These are phyloP conservation scores for Diuraphis noxia DNA, from an alignment of 1,140 invertebrate species.

Conservation along the genomic window DNA sequence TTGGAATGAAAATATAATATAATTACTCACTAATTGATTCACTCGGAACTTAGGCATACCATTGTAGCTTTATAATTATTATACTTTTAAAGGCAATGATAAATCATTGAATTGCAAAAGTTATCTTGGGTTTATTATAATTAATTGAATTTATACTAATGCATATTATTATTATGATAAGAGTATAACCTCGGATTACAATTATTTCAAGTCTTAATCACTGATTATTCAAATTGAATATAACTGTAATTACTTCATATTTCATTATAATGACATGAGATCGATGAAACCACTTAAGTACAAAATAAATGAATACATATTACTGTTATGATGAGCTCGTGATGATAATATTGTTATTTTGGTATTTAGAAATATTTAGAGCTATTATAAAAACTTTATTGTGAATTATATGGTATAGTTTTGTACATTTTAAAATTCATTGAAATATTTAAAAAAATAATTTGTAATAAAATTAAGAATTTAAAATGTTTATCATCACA, in stretches of 20 bases:
- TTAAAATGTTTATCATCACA: no score
- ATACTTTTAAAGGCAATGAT: neutral
- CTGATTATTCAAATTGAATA: neutral
- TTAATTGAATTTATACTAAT: neutral
- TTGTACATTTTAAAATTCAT: neutral
- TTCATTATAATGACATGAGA: neutral
- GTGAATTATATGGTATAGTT: neutral
- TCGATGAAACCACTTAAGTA: neutral
- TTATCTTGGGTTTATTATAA: neutral
- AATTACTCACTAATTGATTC: no score
- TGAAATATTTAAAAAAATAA: neutral
- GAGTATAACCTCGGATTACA: neutral
- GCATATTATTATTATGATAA: neutral
- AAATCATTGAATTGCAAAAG: neutral
- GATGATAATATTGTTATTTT: neutral
- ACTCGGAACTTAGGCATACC: neutral
- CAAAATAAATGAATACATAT: neutral
- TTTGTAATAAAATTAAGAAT: no score
- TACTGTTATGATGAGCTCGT: neutral
- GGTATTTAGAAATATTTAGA: neutral
- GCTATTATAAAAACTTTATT: neutral
- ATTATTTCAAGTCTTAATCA: neutral
- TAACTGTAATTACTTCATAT: neutral
- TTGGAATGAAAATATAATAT: neutral
- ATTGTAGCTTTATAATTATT: neutral